Conservation (phyloP, 2,113 vertebrate genomes). For the Chauna torquata region DNA sequence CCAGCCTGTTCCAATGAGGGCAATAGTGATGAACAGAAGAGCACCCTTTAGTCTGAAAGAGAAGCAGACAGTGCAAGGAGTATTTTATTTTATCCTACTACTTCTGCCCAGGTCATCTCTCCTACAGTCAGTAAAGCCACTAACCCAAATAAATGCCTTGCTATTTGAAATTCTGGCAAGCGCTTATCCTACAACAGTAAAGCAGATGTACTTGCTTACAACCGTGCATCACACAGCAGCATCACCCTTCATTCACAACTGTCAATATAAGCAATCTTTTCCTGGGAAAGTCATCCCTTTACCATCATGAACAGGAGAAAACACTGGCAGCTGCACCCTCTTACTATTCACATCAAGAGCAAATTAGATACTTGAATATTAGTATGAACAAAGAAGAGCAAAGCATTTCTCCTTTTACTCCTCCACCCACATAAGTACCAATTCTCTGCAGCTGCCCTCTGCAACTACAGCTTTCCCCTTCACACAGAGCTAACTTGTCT, state of each 20-base stretch:
- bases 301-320: neutral
- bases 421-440: neutral
- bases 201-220: constrained; percentile 43
- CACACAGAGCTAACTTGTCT: neutral
- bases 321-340: constrained; percentile 51
- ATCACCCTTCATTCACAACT: neutral
- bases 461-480: neutral
- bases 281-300: neutral
- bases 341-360: constrained; percentile 26
- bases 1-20: constrained; percentile 89
- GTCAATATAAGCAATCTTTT: neutral
- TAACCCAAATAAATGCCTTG: constrained; percentile 32
- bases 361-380: constrained; percentile 44
- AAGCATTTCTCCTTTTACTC: neutral
- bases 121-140: constrained; percentile 14
- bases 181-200: neutral
- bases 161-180: neutral
- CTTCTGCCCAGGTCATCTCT: constrained; percentile 23
- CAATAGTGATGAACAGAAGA: constrained; percentile 89
- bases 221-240: neutral
- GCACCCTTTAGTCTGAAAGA: constrained; percentile 84
- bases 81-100: neutral
- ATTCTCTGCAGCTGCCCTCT: constrained; percentile 50
- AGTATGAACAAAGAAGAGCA: constrained; percentile 16
- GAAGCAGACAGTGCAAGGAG: neutral